Base-by-base conservation (phyloP, 2,888 invertebrate species). In the Synergus japonicus region DNA sequence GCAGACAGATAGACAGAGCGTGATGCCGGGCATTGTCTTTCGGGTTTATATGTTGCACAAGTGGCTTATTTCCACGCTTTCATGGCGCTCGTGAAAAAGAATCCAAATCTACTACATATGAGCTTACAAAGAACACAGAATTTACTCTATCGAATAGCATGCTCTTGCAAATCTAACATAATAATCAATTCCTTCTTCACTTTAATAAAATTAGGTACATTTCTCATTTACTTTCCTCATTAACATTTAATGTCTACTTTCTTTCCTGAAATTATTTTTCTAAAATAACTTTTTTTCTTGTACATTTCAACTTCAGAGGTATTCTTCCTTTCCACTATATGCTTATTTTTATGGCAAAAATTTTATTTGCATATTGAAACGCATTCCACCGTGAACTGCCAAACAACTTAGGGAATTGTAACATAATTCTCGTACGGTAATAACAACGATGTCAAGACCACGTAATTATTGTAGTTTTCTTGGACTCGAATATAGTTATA, bases 41-140 rank as follows among this genome's bases (percentile, higher is more conserved):
- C 85, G 83, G 83, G 85, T 85, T 85, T 86, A 86, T 86, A 86
- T 82, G 87, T 91, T 92, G 90, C 91, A 82, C 88, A 91, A 92
- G 91, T 90, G 88, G 89, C 89, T 91, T 90, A 88, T 90, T 91
- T 92, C 92, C 91, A 92, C 92, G 92, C 92, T 92, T 92, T 92
- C 92, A 87, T 92, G 89, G 90, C 88, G 91, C 86, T 89, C 86
- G 82, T 82, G 82, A 84, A 85, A 85, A 82, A 82, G 78, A 80
- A 78, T 81, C 84, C 81, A 80, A 73, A 73, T 69, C 7, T 15
- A 13, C 15, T 49, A n/a, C n/a, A n/a, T n/a, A 29, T 69, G 69
- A 69, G 69, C 69, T 69, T 69, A 49, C 67, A 69, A 49, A 69
- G 15, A 69, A 44, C 22, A 44, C 46, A 69, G 49, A 37, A 37